Evolutionary conservation across 2,113 vertebrate species (phyloP).

Genomic region (Halcyon senegalensis): DNA sequence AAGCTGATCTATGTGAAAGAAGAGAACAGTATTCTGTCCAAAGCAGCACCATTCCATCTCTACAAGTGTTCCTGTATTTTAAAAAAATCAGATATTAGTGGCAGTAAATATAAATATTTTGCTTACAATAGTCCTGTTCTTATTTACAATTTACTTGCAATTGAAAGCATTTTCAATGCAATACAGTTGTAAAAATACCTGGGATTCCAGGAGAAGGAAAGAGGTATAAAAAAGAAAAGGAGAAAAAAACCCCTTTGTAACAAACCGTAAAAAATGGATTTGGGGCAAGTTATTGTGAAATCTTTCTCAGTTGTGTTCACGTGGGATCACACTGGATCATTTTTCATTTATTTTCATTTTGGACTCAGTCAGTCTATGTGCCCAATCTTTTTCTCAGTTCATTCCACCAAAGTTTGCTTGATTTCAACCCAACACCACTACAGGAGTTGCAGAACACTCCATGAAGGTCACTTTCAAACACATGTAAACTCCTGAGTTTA

Average conservation of each 20-base stretch:
- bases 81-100: constrained; percentile 8
- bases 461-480: neutral
- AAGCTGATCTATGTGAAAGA: neutral
- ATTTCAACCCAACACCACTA: neutral
- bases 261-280: neutral
- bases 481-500: neutral
- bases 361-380: neutral
- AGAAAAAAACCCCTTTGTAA: neutral
- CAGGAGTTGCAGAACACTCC: neutral
- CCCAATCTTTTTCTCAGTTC: neutral
- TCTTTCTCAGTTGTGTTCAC: neutral
- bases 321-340: neutral
- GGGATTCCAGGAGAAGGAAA: neutral
- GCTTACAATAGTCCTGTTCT: neutral
- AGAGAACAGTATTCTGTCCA: constrained; percentile 9
- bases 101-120: constrained; percentile 51
- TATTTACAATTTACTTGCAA: neutral
- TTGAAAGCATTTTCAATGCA: neutral
- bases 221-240: neutral
- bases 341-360: neutral
- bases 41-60: neutral
- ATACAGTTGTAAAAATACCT: neutral
- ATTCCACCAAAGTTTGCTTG: neutral
- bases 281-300: neutral
- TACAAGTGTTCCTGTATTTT: neutral